Evolutionary conservation across 2,888 invertebrate species (phyloP), one percentile per base, ranked within the genome.

Genomic region (Drosophila picticornis): DNA sequence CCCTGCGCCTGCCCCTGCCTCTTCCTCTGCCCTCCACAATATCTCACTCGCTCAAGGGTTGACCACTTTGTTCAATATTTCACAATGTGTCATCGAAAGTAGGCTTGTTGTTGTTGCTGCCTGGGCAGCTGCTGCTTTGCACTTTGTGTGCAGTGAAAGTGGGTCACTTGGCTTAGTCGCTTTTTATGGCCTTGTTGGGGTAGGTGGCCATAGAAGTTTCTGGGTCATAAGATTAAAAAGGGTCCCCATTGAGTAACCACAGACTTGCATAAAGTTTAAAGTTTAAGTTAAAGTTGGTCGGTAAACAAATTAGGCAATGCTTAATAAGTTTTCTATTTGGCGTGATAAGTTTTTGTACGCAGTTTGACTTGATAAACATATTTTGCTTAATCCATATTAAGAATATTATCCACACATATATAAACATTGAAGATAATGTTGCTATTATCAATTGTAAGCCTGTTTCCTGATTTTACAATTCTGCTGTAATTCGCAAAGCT

Each of bases 121-220:
- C 29, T 31, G n/a, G 32, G 36, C 65, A 67, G 66, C 65, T 38
- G 65, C 43, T 67, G 66, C 48, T 56, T 46, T 67, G 38, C 74
- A 77, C 72, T 68, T 67, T 72, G 62, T 59, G 64, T 27, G 43
- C 81, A 81, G 88, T 81, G 88, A 88, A 85, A 85, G 85, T 85
- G 84, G 88, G 85, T 82, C 85, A 82, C 13, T 16, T 55, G 55
- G 51, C 38, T 64, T 71, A 53, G 51, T 46, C 57, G 43, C 52
- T 55, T 38, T 61, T 71, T 31, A 69, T 66, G 56, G 55, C 52
- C 57, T 74, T 80, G 83, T 81, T 81, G 81, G 83, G 81, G 81
- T 81, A 81, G 81, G 72, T 80, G 59, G 38, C 51, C 25, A 36
- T 27, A 57, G 46, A 36, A 51, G 13, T 74, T 46, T 60, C 59